Conservation (phyloP, 2,888 invertebrate genomes). For the Gerris lacustris region DNA sequence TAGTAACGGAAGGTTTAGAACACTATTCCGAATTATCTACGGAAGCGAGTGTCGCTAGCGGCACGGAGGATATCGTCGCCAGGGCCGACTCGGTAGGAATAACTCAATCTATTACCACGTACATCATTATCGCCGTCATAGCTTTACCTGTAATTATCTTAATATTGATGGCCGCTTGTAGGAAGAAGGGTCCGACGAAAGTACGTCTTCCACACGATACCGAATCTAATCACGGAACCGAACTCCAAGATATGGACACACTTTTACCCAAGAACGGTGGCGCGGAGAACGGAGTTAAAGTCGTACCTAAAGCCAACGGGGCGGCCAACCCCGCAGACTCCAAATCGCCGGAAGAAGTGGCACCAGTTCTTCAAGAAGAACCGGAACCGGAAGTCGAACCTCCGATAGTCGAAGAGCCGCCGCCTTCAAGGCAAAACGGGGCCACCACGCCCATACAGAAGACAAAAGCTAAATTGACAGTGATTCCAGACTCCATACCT, state of each 20-base stretch:
- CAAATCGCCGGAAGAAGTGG: conserved; percentile 11
- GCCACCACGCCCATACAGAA: conserved; percentile 20
- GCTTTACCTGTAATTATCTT: conserved; percentile 10
- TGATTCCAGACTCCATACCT: conserved; percentile 19
- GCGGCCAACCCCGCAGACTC: conserved; percentile 10
- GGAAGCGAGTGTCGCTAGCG: neutral
- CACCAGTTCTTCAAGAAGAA: conserved; percentile 11
- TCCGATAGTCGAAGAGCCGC: neutral
- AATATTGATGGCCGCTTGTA: conserved; percentile 10
- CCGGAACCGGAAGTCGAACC: conserved; percentile 13
- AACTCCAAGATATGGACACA: conserved; percentile 28
- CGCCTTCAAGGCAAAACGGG: neutral
- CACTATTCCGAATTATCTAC: conserved; percentile 2
- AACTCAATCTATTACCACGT: conserved; percentile 2
- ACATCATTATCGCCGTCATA: conserved; percentile 14
- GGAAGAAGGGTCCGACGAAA: conserved; percentile 10
- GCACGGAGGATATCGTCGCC: neutral
- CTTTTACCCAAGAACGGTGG: conserved; percentile 26
- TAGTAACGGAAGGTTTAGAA: neutral
- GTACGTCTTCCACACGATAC: conserved; percentile 23
- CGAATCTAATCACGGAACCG: conserved; percentile 26
- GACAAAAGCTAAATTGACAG: conserved; percentile 22
- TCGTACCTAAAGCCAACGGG: conserved; percentile 23
- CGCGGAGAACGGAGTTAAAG: conserved; percentile 26
- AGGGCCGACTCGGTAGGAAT: neutral